phyloP scores from a whole-genome alignment of 2,888 invertebrate species.

The Xanthorhoe spadicearia region DNA sequence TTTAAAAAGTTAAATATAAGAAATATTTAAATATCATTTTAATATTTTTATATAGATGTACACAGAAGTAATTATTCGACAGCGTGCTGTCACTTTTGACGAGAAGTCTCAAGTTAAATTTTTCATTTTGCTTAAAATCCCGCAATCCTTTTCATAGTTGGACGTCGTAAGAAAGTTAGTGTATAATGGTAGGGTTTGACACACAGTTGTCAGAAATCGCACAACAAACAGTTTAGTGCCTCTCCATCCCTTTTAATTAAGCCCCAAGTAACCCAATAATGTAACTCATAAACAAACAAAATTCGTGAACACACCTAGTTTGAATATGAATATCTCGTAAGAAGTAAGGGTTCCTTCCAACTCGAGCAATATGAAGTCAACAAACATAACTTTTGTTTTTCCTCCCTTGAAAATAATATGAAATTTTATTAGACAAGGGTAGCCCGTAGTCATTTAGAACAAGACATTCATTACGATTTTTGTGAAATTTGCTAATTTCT shows the following conservation, averaged over 20 bases:
- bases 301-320: conserved; percentile 47
- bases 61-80: too few species aligned
- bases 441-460: conserved; percentile 26
- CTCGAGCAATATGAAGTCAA: conserved; percentile 22
- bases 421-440: conserved; percentile 42
- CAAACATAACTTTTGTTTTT: conserved; percentile 36
- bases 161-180: conserved; percentile 19
- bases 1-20: too few species aligned
- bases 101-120: background rate
- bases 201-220: conserved; percentile 57
- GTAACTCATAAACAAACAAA: conserved; percentile 59
- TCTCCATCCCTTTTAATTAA: conserved; percentile 61
- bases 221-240: conserved; percentile 53
- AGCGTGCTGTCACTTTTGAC: too few species aligned
- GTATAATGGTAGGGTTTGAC: conserved; percentile 35
- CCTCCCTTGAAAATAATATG: conserved; percentile 38
- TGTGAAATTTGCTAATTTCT: conserved; percentile 35
- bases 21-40: too few species aligned
- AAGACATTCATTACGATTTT: conserved; percentile 38
- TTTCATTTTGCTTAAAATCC: background rate
- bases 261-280: conserved; percentile 57
- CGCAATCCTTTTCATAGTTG: background rate
- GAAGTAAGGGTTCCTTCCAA: conserved; percentile 29
- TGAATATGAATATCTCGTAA: conserved; percentile 47
- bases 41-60: too few species aligned